Base-by-base conservation (phyloP, 2,113 vertebrate genomes). In the Butastur rufipennis region DNA sequence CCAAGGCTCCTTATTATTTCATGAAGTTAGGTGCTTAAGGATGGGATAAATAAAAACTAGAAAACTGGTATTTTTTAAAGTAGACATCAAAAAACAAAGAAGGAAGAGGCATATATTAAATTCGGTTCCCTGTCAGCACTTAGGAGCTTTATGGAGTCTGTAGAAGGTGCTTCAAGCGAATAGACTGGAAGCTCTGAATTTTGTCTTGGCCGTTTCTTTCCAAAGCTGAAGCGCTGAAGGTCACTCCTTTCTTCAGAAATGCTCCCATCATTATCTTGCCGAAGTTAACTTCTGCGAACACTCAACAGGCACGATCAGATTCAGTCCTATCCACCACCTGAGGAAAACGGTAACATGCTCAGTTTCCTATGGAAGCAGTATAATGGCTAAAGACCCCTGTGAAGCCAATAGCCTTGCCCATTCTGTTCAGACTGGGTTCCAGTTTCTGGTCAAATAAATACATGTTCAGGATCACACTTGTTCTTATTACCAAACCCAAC, bases 321-420 rank as follows among this genome's bases (percentile, higher is more conserved):
- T 43, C 61, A 80, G 45, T 71, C 53, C 36, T 31, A 19, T 36
- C 31, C 22, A 43, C 20, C 21, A 27, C 29, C 38, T 45, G 32
- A 71, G 52, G 45, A 66, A 81, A 81, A 66, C 0, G 1, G 50
- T 21, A n/a, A 47, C 18, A 19, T 27, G 47, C 4, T 17, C 17
- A 1, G 22, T 83, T 93, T 78, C 63, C 45, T 66, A 4, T 25
- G 63, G 56, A 63, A 81, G 43, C 36, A 61, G 8, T 26, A 0
- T 8, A 34, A 72, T 0, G 19, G 32, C 26, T 40, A 2, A 1
- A n/a, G n/a, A 56, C 40, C 32, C 7, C 61, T 40, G 48, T 20
- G 73, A 85, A 88, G 34, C 61, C 25, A 61, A 29, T 3, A 50
- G 45, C 47, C 23, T 42, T 71, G 25, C 42, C 56, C 36, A 27